Conservation (phyloP, 2,113 vertebrate genomes). For the Tamias sibiricus region DNA sequence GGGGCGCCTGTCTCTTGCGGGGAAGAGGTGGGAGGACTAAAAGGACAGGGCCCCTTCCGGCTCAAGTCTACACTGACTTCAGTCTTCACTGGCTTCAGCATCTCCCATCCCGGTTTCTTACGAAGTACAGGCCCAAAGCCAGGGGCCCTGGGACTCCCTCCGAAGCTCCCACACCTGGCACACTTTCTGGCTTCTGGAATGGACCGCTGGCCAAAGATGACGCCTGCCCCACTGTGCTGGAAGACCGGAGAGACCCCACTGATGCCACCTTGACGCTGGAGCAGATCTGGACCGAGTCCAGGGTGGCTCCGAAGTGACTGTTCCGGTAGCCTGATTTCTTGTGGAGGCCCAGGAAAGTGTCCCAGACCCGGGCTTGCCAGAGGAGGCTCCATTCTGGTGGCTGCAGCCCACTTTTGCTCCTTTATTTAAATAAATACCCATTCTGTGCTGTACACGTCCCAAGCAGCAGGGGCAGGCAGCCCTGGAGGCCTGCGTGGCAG, state of each 20-base stretch:
- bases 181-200: background rate
- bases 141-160: background rate
- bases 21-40: background rate
- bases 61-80: conserved; percentile 53
- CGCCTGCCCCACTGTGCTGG: background rate
- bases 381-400: conserved; percentile 6
- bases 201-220: background rate
- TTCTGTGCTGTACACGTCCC: conserved; percentile 93
- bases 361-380: conserved; percentile 23
- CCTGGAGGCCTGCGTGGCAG: conserved; percentile 78
- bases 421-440: conserved; percentile 89
- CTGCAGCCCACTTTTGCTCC: conserved; percentile 68
- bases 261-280: conserved; percentile 6
- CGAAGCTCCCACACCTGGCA: background rate
- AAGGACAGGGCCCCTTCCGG: conserved; percentile 9
- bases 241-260: background rate
- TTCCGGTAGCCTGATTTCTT: conserved; percentile 3
- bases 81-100: background rate
- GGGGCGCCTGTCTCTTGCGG: conserved; percentile 38
- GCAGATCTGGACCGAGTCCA: conserved; percentile 34
- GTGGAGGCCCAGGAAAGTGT: conserved; percentile 31
- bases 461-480: conserved; percentile 84
- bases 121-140: background rate
- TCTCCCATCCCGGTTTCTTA: background rate
- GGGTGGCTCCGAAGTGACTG: conserved; percentile 6